Percentiles rank a stretch among this genome's conserved stretches.
phyloP scores from a whole-genome alignment of 2,888 invertebrate genomes.

The Meandrusa payeni region DNA sequence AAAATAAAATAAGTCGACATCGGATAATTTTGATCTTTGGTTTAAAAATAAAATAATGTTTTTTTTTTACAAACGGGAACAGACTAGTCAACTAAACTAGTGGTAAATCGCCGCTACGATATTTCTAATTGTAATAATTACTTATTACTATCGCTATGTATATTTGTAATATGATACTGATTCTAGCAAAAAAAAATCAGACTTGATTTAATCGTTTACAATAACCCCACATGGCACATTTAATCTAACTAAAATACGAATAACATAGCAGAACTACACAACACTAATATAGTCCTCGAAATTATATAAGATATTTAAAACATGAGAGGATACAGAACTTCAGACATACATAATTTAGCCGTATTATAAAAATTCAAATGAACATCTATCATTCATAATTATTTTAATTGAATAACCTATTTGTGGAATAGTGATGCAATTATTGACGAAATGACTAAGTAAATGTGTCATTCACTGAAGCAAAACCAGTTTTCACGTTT shows the following conservation, averaged over 20 bases:
- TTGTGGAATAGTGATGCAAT: too few relatives aligned
- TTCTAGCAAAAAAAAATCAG: slow-evolving; percentile 16
- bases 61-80: slow-evolving; percentile 10
- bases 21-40: slow-evolving; percentile 24
- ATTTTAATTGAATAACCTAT: too few relatives aligned
- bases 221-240: slow-evolving; percentile 19
- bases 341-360: too few relatives aligned
- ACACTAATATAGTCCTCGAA: not conserved
- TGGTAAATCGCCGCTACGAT: slow-evolving; percentile 8
- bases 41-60: slow-evolving; percentile 12
- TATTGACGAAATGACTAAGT: too few relatives aligned
- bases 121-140: slow-evolving; percentile 13
- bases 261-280: not conserved
- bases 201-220: slow-evolving; percentile 10
- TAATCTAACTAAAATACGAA: slow-evolving; percentile 4
- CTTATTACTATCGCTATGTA: slow-evolving; percentile 10
- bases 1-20: too few relatives aligned
- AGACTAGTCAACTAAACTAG: slow-evolving; percentile 11
- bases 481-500: too few relatives aligned
- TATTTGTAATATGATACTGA: slow-evolving; percentile 6
- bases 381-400: too few relatives aligned
- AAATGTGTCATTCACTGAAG: too few relatives aligned
- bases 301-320: too few relatives aligned
- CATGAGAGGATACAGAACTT: too few relatives aligned
- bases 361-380: too few relatives aligned